phyloP scores from a whole-genome alignment of 1,140 invertebrate genomes.

The Aphelenchoides avenae region DNA sequence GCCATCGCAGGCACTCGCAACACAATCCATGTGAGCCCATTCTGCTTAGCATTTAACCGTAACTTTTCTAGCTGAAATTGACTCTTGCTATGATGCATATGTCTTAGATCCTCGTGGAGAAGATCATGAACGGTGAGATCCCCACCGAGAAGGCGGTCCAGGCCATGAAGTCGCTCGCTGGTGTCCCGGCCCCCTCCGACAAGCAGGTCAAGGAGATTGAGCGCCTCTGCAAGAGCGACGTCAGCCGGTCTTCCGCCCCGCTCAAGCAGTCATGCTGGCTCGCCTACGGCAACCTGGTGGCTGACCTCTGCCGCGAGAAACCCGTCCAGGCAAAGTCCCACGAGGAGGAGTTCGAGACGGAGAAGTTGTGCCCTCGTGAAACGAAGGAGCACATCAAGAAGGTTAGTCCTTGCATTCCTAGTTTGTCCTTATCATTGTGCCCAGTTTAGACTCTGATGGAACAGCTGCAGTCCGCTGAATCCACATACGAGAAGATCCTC shows the following conservation, averaged over 20 bases:
- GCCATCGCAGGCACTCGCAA: slow-evolving; percentile 45
- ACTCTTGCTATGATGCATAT: no score
- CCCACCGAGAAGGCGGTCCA: slow-evolving; percentile 28
- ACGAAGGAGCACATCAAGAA: slow-evolving; percentile 43
- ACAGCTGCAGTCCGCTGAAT: slow-evolving; percentile 25
- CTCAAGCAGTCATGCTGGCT: slow-evolving; percentile 49
- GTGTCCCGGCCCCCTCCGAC: slow-evolving; percentile 41
- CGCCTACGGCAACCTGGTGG: slow-evolving; percentile 46
- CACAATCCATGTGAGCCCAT: slow-evolving; percentile 23
- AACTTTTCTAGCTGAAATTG: not conserved
- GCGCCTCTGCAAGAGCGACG: slow-evolving; percentile 42
- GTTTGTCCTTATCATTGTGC: slow-evolving; percentile 12
- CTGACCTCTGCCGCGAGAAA: slow-evolving; percentile 44
- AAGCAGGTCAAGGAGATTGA: slow-evolving; percentile 31
- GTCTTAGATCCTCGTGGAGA: slow-evolving; percentile 11
- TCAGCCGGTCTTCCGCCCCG: slow-evolving; percentile 11
- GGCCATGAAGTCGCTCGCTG: slow-evolving; percentile 30
- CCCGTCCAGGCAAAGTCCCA: slow-evolving; percentile 13
- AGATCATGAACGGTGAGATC: slow-evolving; percentile 34
- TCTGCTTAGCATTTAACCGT: not conserved
- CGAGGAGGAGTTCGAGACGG: slow-evolving; percentile 18
- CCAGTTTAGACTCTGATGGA: slow-evolving; percentile 36
- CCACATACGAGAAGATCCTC: slow-evolving; percentile 48
- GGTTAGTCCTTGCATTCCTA: not conserved
- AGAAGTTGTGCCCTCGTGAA: slow-evolving; percentile 34